Conservation (phyloP, 2,888 invertebrate species). For the Alloscopus bannaensis region DNA sequence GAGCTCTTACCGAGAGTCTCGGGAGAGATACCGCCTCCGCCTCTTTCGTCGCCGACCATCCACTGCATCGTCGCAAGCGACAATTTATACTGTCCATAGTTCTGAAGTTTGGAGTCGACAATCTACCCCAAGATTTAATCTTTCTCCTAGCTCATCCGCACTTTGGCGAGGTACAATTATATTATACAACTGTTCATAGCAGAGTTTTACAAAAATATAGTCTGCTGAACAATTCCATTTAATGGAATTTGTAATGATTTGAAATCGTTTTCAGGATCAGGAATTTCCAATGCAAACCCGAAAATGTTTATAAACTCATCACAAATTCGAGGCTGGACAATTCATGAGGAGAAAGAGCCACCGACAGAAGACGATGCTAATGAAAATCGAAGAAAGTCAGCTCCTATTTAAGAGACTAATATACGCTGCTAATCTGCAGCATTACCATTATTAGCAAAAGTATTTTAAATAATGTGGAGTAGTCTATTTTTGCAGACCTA, state of each 20-base stretch:
- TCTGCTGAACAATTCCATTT: neutral
- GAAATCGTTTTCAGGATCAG: neutral
- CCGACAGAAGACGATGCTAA: slow-evolving; percentile 37
- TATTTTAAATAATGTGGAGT: neutral
- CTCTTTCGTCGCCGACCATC: slow-evolving; percentile 40
- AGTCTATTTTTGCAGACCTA: neutral
- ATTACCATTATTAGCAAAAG: neutral
- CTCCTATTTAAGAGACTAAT: slow-evolving; percentile 23
- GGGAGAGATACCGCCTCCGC: slow-evolving; percentile 41
- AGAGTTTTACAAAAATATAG: neutral
- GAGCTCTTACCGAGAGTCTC: slow-evolving; percentile 12
- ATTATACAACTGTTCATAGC: neutral
- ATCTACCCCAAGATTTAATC: neutral
- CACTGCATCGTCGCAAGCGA: slow-evolving; percentile 39
- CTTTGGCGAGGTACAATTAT: neutral
- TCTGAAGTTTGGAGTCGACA: slow-evolving; percentile 53
- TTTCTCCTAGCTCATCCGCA: neutral
- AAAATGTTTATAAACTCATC: slow-evolving; percentile 27
- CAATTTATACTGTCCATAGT: slow-evolving; percentile 55
- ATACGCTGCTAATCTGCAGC: neutral
- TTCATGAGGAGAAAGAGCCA: slow-evolving; percentile 46
- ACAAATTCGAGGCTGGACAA: slow-evolving; percentile 51
- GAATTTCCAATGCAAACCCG: too few species aligned
- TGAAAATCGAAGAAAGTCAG: slow-evolving; percentile 40
- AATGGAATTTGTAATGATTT: neutral